Evolutionary conservation across 2,888 invertebrate genomes (phyloP).

Genomic region (Folsomia manolachei): DNA sequence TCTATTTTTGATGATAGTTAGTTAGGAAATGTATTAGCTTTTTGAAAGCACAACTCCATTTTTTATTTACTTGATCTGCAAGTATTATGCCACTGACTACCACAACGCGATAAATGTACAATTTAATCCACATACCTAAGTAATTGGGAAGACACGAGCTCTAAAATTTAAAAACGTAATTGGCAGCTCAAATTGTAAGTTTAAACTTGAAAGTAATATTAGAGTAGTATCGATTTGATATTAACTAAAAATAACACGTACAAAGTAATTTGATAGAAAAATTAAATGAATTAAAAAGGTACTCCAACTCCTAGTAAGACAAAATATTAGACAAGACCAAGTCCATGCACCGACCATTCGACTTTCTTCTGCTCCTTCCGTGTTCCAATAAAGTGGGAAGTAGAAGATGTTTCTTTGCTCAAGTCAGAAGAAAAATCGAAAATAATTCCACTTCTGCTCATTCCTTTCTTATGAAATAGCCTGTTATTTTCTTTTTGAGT

Average conservation of each 20-base stretch:
- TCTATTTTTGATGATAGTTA: not conserved
- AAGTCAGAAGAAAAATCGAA: slow-evolving; percentile 4
- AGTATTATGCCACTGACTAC: no score
- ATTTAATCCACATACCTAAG: not conserved
- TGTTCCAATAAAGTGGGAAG: no score
- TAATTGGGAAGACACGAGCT: no score
- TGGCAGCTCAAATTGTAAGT: no score
- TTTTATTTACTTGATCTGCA: no score
- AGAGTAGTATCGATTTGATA: no score
- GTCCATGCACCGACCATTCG: not conserved
- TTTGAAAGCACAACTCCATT: no score
- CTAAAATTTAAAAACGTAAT: no score
- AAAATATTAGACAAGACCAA: no score
- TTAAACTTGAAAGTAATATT: no score
- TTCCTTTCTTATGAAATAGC: slow-evolving; percentile 4
- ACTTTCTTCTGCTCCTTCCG: not conserved
- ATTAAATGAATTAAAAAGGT: not conserved
- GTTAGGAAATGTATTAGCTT: no score
- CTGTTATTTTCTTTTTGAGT: slow-evolving; percentile 12
- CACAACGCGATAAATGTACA: not conserved
- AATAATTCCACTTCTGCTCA: not conserved
- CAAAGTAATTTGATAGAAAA: not conserved
- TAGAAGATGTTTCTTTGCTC: not conserved
- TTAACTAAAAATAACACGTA: no score
- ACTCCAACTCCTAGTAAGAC: not conserved